Base-by-base conservation (phyloP, 2,797 vertebrate genomes). In the Syngnathus acus region DNA sequence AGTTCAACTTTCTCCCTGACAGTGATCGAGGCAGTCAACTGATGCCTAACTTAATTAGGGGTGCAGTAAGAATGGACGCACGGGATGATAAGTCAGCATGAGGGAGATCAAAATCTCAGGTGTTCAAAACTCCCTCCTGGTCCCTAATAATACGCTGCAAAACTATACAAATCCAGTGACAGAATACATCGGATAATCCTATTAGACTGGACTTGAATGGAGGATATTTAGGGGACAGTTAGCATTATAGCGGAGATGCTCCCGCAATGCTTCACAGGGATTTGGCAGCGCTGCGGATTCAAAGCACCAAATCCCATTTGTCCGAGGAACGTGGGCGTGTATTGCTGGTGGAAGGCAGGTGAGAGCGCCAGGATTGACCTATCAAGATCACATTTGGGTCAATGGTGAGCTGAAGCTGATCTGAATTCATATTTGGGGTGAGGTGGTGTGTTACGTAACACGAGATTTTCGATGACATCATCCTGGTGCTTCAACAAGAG, bases 1-100 rank as follows among this genome's bases (percentile, higher is more conserved):
- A 91, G 90, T 87, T 71, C 83, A 79, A 86, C 75, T 84, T 78
- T 71, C 82, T 86, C 86, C 74, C 66, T 82, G 84, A 87, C 85
- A 88, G 88, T 86, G 87, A 89, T 81, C 77, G 73, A 89, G 84
- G 89, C 85, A 86, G 89, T 91, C 88, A 90, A 90, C 88, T 90
- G 88, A 85, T 89, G 82, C 87, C 87, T 86, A 88, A 91, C 91
- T 92, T 88, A 85, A 91, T 92, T 90, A 91, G 82, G 83, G 78
- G 3, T 32, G 76, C 72, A 66, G 78, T 72, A 51, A 57, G 72
- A 74, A 58, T 23, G 55, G 58, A 72, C 51, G 53, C 54, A 68
- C 26, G 63, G 70, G 38, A 59, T 8, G 81, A 73, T 82, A 81
- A 85, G 64, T 74, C 69, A 78, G 75, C 74, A 9, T 66, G 60